These are phyloP conservation scores for Hyppa rectilinea DNA, from an alignment of 2,888 invertebrate genomes.

Conservation along the genomic window DNA sequence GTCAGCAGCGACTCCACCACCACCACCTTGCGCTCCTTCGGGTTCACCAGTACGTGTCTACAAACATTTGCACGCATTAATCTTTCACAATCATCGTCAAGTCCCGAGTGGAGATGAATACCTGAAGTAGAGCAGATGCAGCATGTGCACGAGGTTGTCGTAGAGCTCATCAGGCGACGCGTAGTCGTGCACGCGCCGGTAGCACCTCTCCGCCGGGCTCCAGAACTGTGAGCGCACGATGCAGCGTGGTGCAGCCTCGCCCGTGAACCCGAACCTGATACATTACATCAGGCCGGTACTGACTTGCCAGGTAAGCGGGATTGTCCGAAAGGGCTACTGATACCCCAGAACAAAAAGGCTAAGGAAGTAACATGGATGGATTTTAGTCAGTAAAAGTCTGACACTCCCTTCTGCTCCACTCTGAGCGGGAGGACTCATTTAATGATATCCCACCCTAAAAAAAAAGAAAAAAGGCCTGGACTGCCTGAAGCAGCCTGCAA, in stretches of 20 bases:
- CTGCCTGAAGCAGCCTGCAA: too few relatives aligned
- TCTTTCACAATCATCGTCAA: background rate
- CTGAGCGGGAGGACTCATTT: too few relatives aligned
- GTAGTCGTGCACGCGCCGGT: conserved; percentile 92
- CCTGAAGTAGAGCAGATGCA: conserved; percentile 97
- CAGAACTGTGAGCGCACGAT: conserved; percentile 95
- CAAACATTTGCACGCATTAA: conserved; percentile 5
- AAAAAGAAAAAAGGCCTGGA: too few relatives aligned
- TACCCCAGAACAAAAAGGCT: too few relatives aligned
- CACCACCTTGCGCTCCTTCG: conserved; percentile 97
- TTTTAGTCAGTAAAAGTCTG: too few relatives aligned
- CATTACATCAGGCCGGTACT: too few relatives aligned
- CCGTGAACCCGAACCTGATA: conserved; percentile 96
- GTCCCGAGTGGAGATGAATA: conserved; percentile 74
- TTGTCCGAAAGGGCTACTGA: too few relatives aligned
- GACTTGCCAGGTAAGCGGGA: too few relatives aligned
- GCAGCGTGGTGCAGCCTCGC: conserved; percentile 96
- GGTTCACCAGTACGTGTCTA: conserved; percentile 97
- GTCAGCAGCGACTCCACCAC: conserved; percentile 97
- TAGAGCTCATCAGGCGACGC: conserved; percentile 93
- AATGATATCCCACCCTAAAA: too few relatives aligned
- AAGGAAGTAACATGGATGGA: too few relatives aligned
- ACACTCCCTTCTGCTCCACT: too few relatives aligned
- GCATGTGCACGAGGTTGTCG: conserved; percentile 96
- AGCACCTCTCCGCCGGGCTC: conserved; percentile 91